Evolutionary conservation across 2,888 invertebrate genomes (phyloP).

Genomic region (Aricia artaxerxes): DNA sequence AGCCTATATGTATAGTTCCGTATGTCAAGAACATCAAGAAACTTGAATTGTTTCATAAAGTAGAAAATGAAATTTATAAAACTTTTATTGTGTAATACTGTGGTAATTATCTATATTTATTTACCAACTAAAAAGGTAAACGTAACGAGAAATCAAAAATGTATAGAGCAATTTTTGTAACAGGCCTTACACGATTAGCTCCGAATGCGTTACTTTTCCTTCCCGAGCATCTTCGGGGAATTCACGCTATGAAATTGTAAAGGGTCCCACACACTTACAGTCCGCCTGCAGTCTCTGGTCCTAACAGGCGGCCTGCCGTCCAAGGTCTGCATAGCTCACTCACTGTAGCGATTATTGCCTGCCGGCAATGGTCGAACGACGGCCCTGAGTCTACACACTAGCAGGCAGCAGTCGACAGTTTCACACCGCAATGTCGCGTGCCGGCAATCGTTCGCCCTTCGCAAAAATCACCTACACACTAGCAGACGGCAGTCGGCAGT

Average conservation of each 20-base stretch:
- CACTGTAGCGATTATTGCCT: conserved; percentile 2
- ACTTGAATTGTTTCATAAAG: no score
- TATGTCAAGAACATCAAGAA: no score
- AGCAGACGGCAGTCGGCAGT: neutral
- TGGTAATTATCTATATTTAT: no score
- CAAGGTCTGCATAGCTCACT: conserved; percentile 15
- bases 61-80: no score
- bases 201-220: neutral
- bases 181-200: neutral
- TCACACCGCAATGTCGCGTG: conserved; percentile 20
- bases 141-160: conserved; percentile 6
- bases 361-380: no score
- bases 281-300: conserved; percentile 23
- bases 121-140: neutral
- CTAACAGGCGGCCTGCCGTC: conserved; percentile 21
- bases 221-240: conserved; percentile 18
- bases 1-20: no score
- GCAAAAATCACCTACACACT: neutral
- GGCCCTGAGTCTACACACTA: conserved; percentile 17
- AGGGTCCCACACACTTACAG: conserved; percentile 9
- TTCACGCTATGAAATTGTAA: neutral
- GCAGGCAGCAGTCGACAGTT: conserved; percentile 25
- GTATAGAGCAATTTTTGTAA: neutral
- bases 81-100: no score
- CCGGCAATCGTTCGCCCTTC: conserved; percentile 2